Base-by-base conservation (phyloP, 2,797 vertebrate genomes). In the Rhinophrynus dorsalis region DNA sequence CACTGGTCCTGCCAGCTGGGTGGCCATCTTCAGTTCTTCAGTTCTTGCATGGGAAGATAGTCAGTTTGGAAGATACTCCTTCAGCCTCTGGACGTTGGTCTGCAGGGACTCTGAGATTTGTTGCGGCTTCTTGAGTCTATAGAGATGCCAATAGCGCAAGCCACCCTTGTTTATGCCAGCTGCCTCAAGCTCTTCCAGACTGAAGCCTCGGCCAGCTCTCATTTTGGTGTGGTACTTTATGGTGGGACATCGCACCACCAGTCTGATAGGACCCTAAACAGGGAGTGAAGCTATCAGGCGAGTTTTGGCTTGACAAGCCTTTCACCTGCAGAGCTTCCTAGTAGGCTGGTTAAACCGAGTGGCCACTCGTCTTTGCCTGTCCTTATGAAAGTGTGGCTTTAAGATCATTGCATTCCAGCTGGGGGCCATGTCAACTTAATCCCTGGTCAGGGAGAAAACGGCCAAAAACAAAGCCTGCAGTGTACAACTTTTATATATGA, bases 321-420 rank as follows among this genome's bases (percentile, higher is more conserved):
- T 99, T 78, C 76, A 98, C 97, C 97, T 94, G 88, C 96, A 95
- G 80, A 92, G 79, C 85, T 99, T 99, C 74, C 97, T 92, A 61
- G 96, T 95, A 2, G 96, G 97, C 88, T 99, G 97, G 85, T 98
- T 99, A 77, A 99, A 99, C 97, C 97, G 99, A 1, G 96, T 99
- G 62, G 95, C 94, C 8, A 99, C 96, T 66, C 97, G 90, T 27
- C 90, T 94, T 84, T 99, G 97, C 97, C 97, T 99, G 72, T 99
- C 95, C 83, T 99, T 99, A 83, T 99, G 97, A 81, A 99, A 99
- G 78, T 99, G 97, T 1, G 96, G 96, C 89, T 96, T 99, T 86
- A 98, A 60, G 72, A 99, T 92, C 96, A 99, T 98, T 85, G 96
- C 96, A 95, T 99, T 99, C 79, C 96, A 90, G 85, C 95, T 99